phyloP scores from a whole-genome alignment of 2,113 vertebrate genomes.

The Xiphias gladius region DNA sequence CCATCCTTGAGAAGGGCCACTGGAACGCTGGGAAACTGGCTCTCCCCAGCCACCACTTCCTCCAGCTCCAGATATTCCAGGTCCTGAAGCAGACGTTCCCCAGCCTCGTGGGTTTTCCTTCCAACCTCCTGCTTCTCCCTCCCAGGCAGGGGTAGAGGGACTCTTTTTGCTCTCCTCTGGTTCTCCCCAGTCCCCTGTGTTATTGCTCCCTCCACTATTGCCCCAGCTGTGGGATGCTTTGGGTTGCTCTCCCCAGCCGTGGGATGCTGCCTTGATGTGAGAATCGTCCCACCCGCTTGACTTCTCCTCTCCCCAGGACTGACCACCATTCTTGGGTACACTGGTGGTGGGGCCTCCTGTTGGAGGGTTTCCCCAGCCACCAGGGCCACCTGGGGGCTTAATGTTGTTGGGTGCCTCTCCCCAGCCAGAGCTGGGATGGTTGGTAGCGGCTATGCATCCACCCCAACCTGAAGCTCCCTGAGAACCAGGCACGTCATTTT shows the following conservation, averaged over 20 bases:
- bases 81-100: slow-evolving; percentile 72
- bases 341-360: slow-evolving; percentile 84
- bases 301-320: slow-evolving; percentile 95
- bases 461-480: slow-evolving; percentile 95
- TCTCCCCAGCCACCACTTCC: slow-evolving; percentile 89
- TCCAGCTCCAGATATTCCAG: slow-evolving; percentile 65
- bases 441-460: slow-evolving; percentile 81
- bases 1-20: slow-evolving; percentile 89
- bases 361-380: slow-evolving; percentile 89
- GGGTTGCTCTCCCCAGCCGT: slow-evolving; percentile 92
- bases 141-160: slow-evolving; percentile 84
- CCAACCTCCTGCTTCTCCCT: slow-evolving; percentile 87
- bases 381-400: slow-evolving; percentile 88
- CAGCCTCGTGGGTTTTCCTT: slow-evolving; percentile 87
- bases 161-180: slow-evolving; percentile 82
- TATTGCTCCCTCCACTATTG: slow-evolving; percentile 77
- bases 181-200: slow-evolving; percentile 82
- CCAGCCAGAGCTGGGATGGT: slow-evolving; percentile 82
- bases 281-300: slow-evolving; percentile 92
- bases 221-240: slow-evolving; percentile 81
- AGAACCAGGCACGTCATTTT: slow-evolving; percentile 91
- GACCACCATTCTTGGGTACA: slow-evolving; percentile 91
- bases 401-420: slow-evolving; percentile 88
- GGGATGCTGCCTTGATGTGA: slow-evolving; percentile 90
- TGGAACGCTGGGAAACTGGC: slow-evolving; percentile 83